Percentiles rank a stretch among this genome's conserved stretches.
phyloP scores from a whole-genome alignment of 2,888 invertebrate genomes.

The Eupsilia transversa region DNA sequence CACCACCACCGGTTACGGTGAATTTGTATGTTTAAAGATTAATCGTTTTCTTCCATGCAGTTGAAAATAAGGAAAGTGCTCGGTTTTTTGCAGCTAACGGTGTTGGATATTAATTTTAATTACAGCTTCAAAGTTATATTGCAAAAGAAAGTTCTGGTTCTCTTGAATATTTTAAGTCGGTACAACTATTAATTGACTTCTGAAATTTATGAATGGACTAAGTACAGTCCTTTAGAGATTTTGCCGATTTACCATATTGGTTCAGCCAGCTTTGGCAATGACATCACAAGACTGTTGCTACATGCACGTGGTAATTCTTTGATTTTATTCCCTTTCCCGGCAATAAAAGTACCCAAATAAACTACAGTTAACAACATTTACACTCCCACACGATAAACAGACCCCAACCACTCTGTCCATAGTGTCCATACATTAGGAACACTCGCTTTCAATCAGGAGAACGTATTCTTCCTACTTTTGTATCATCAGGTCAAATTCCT shows the following conservation, averaged over 20 bases:
- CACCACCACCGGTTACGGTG: not conserved
- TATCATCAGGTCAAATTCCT: slow-evolving; percentile 54
- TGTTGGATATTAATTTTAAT: slow-evolving; percentile 14
- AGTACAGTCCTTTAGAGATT: not conserved
- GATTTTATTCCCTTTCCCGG: not conserved
- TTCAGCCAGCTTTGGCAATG: not conserved
- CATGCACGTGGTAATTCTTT: not conserved
- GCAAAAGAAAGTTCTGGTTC: not conserved
- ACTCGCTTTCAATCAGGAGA: slow-evolving; percentile 6
- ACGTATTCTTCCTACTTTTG: slow-evolving; percentile 13
- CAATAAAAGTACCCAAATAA: slow-evolving; percentile 35
- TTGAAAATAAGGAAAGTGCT: slow-evolving; percentile 25
- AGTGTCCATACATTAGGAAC: slow-evolving; percentile 13
- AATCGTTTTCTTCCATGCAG: slow-evolving; percentile 22
- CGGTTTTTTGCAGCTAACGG: not conserved
- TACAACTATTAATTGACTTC: not conserved
- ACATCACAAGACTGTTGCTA: not conserved
- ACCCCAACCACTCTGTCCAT: not conserved
- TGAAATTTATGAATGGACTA: not conserved
- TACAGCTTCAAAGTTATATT: not conserved
- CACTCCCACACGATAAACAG: slow-evolving; percentile 25
- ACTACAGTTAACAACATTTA: slow-evolving; percentile 15
- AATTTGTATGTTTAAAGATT: slow-evolving; percentile 37
- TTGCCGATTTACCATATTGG: not conserved
- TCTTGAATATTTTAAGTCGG: not conserved